Conservation (phyloP, 2,888 invertebrate species). For the Drosophila paracracens region DNA sequence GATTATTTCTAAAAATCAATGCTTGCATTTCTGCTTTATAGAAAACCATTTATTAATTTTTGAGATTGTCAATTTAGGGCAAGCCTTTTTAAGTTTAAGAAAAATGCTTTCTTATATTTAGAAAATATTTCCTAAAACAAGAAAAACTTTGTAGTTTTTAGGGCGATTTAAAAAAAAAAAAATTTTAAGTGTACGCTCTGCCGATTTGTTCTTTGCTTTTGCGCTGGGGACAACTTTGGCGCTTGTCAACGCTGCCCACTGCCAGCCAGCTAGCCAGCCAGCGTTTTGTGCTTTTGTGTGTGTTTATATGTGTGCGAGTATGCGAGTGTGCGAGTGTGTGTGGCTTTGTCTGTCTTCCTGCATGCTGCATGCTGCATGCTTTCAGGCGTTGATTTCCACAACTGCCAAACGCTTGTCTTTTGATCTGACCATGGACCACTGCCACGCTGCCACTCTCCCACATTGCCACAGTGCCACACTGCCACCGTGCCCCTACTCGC, state of each 20-base stretch:
- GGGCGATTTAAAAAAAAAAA: accelerated
- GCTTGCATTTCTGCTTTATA: neutral
- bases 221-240: conserved; percentile 50
- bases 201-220: conserved; percentile 1
- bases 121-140: neutral
- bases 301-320: conserved; percentile 8
- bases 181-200: neutral
- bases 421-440: conserved; percentile 67
- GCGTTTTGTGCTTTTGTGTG: conserved; percentile 41
- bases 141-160: neutral
- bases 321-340: conserved; percentile 12
- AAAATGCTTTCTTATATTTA: too few species aligned
- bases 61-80: too few species aligned
- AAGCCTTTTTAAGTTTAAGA: too few species aligned
- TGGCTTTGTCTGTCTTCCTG: conserved; percentile 13
- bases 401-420: conserved; percentile 80
- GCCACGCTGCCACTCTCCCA: neutral
- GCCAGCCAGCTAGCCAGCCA: conserved; percentile 35
- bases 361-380: conserved; percentile 51
- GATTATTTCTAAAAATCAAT: neutral
- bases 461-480: neutral
- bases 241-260: conserved; percentile 59
- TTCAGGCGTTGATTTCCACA: conserved; percentile 79
- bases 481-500: conserved; percentile 19
- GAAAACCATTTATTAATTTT: neutral